Base-by-base conservation (phyloP, 2,888 invertebrate genomes). In the Hemistola chrysoprasaria region DNA sequence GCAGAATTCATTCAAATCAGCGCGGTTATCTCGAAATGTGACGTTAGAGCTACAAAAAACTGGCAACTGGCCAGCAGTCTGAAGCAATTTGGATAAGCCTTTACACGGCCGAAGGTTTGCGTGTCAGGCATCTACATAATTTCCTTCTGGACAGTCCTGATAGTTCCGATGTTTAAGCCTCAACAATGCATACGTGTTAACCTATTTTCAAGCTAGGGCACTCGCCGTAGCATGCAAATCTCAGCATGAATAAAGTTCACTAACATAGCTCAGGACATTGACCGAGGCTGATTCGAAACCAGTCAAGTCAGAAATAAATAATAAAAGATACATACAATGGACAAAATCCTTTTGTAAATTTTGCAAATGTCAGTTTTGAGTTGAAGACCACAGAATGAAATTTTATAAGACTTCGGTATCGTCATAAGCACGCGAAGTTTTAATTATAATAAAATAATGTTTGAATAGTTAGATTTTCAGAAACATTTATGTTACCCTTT, bases 71-170 rank as follows among this genome's bases (percentile, higher is more conserved):
- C 56, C 58, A 56, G 31, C 46, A 27, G 47, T 47, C 49, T 53
- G 34, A 50, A 52, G 51, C 55, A 53, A 58, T 56, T 53, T 52
- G 56, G 58, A 58, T 56, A 56, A 58, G 54, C 49, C 58, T 52
- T 25, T 47, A 51, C 38, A 52, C 50, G 47, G 47, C 55, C 51
- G 47, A 56, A 59, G 53, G 55, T 48, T 59, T 41, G 56, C 55
- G 59, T 59, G 57, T 59, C 53, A 56, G 44, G 38, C 46, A 57
- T 56, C 60, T 58, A 63, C 56, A 64, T 68, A 67, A 68, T 65
- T 64, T 58, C 51, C 59, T 47, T 46, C 54, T 55, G 56, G 61
- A 59, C 47, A 53, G 44, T 53, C 53, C 47, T 59, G 61, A 68
- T 62, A 61, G 51, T 61, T 64, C 55, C 56, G 52, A 50, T 54